A percentile compares a stretch with the other conserved stretches of the same genome.
These are phyloP conservation scores for Hipposideros larvatus DNA, from an alignment of 2,797 vertebrate genomes.

Conservation along the genomic window DNA sequence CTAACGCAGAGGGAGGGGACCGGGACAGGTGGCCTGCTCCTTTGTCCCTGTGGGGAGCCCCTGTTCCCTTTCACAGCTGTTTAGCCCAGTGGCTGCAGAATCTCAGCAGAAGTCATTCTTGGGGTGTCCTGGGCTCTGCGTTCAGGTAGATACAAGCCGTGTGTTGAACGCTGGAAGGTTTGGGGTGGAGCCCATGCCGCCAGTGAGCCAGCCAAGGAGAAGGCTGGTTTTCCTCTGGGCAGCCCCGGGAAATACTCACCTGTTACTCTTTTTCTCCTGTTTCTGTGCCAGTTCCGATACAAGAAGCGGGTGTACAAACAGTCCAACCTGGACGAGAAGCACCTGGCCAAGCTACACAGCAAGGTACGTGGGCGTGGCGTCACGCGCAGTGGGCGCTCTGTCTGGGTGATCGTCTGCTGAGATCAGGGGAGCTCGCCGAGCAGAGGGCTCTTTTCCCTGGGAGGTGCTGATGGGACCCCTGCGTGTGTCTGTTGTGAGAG, in stretches of 20 bases:
- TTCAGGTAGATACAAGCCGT: accelerated
- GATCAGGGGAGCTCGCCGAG: accelerated
- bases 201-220: accelerated
- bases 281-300: slow-evolving; percentile 93
- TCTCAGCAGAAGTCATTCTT: accelerated
- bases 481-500: accelerated
- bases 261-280: not conserved
- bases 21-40: not conserved
- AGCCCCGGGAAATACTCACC: accelerated
- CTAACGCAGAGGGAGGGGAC: accelerated
- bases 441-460: accelerated
- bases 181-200: accelerated
- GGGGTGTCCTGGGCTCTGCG: accelerated
- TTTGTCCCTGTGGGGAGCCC: too few species aligned
- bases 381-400: accelerated
- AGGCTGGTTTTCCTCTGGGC: not conserved
- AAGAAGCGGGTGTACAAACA: slow-evolving; percentile 96
- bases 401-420: accelerated
- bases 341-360: slow-evolving; percentile 95
- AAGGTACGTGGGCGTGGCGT: slow-evolving; percentile 89
- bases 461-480: not conserved
- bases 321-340: slow-evolving; percentile 93
- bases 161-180: accelerated
- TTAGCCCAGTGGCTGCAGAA: accelerated
- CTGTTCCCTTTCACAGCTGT: too few species aligned